phyloP scores from a whole-genome alignment of 2,113 vertebrate species.

The Mesocricetus auratus region DNA sequence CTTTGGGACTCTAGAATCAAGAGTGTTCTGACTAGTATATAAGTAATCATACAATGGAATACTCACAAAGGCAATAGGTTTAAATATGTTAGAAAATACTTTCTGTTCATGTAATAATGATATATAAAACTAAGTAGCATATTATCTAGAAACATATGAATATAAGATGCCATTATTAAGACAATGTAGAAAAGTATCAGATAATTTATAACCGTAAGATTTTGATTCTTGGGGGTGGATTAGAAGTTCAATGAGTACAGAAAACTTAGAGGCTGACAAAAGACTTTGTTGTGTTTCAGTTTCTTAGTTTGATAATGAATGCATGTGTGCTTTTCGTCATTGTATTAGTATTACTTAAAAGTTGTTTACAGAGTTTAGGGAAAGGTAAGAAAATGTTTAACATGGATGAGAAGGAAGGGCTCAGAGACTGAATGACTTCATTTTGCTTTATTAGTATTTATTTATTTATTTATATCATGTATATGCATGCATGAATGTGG shows the following conservation, averaged over 20 bases:
- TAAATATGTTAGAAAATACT: background rate
- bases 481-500: background rate
- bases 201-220: background rate
- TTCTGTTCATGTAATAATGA: background rate
- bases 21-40: background rate
- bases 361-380: background rate
- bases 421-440: background rate
- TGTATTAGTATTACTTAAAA: background rate
- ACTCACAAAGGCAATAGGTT: background rate
- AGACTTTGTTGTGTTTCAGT: background rate
- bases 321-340: background rate
- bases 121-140: background rate
- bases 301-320: background rate
- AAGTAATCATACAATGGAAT: background rate
- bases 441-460: background rate
- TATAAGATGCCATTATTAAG: background rate
- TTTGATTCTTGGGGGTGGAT: background rate
- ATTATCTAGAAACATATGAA: background rate
- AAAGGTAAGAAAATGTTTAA: background rate
- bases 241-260: background rate
- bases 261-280: background rate
- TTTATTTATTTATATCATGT: background rate
- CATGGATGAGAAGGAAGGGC: background rate
- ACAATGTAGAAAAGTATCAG: background rate
- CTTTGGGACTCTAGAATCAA: background rate